Evolutionary conservation across 2,888 invertebrate species (phyloP), one percentile per base, ranked within the genome.

Genomic region (Tenthredo notha): DNA sequence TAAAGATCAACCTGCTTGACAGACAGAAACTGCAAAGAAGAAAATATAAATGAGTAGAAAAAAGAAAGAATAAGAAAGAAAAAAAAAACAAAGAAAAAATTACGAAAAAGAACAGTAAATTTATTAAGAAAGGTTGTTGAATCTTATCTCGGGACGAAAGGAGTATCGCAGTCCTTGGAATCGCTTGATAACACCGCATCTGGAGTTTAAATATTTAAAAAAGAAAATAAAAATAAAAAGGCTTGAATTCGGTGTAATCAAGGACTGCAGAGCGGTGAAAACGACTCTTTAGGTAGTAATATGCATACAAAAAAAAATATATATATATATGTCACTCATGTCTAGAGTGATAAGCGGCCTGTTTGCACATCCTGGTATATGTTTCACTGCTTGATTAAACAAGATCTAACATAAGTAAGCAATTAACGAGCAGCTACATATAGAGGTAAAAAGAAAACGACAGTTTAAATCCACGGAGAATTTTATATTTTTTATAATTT

Each of bases 321-420:
- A n/a, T n/a, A n/a, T n/a, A 18, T 29, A 54, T 37, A 77, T 58
- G 37, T 54, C n/a, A 50, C 33, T 54, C 33, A n/a, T 37, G 33
- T n/a, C 50, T 54, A 54, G 58, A 33, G 37, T 33, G 78, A 78
- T 78, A 78, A 78, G 78, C 47, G 12, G 9, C 78, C n/a, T 78
- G 78, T 78, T 54, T 78, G 54, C 78, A 54, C 54, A 37, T 54
- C 58, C 33, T 78, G 78, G 54, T 78, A 78, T 33, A 54, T 18
- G 77, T 33, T 75, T 29, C 77, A 54, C 54, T 29, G 15, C 33
- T 50, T 54, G 43, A 50, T 54, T 33, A 78, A 78, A 78, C 50
- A 29, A 33, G 78, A 78, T 29, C 58, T 37, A 78, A 75, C 40
- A 10, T n/a, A 72, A 47, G 47, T 37, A n/a, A 75, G 70, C 37